Base-by-base conservation (phyloP, 2,797 vertebrate species). In the Chelidonichthys spinosus region DNA sequence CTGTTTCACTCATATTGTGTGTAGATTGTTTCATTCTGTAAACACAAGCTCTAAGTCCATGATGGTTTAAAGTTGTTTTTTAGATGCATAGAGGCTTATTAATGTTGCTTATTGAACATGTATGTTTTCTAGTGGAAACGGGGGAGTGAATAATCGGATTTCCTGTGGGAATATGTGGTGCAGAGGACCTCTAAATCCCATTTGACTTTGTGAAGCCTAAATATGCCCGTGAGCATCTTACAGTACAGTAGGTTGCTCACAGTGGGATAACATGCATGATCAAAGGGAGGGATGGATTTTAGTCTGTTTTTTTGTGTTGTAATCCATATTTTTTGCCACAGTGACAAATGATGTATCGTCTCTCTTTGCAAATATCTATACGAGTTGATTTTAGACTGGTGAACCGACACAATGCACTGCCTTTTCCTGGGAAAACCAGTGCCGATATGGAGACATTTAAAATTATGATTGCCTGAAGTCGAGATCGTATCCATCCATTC, bases 281-380 rank as follows among this genome's bases (percentile, higher is more conserved):
- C 82, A 80, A 73, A 84, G 49, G 13, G 37, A 36, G 17, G 6
- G 33, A 72, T 80, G 46, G 78, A 79, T 82, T 78, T 76, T 5
- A 6, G 15, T 1, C 2, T 49, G 43, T 69, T 55, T 56, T 55
- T 69, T 6, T 54, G 17, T 73, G 37, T 36, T 71, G 14, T 50
- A 18, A 25, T 56, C 8, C 14, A 7, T 62, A 15, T 65, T 76
- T 74, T 4, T 47, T 39, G 13, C 42, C 61, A n/a, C 9, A 32
- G n/a, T 40, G 18, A 56, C 13, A 69, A 59, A 36, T 63, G 0
- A 70, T 43, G 10, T 36, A 7, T 68, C 36, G 33, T 15, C 2
- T 50, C 64, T 63, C 35, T 68, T 69, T 66, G 37, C 33, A 72
- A 49, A 39, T 6, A 8, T 63, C 44, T 5, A 0, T 14, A 11